phyloP scores from a whole-genome alignment of 2,113 vertebrate species.

The Notothenia rossii region DNA sequence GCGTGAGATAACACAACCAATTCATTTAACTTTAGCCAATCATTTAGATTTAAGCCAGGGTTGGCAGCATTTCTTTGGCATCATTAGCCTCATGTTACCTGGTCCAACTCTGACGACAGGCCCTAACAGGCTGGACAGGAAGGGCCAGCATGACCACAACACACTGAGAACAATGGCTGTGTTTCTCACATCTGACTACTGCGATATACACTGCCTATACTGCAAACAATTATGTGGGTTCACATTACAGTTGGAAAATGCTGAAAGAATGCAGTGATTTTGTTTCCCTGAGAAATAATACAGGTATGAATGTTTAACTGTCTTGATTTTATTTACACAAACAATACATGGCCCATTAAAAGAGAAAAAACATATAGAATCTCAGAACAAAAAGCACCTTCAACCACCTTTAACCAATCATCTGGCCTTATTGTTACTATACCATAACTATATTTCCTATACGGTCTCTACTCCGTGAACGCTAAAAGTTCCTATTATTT shows the following conservation, averaged over 20 bases:
- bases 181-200: slow-evolving; percentile 6
- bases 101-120: background rate
- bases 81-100: background rate
- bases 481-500: too few species aligned
- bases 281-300: too few species aligned
- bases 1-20: background rate
- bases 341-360: background rate
- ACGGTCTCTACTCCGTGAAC: too few species aligned
- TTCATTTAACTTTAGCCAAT: background rate
- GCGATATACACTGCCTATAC: background rate
- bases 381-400: background rate
- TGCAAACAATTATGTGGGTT: background rate
- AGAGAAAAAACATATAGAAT: background rate
- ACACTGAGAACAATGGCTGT: slow-evolving; percentile 33
- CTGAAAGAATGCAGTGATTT: too few species aligned
- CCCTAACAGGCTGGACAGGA: slow-evolving; percentile 42
- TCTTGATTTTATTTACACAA: background rate
- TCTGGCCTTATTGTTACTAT: background rate
- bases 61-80: too few species aligned
- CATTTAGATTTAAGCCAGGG: background rate
- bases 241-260: background rate
- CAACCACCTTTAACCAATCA: too few species aligned
- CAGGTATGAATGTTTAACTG: background rate
- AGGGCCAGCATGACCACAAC: slow-evolving; percentile 22
- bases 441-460: background rate